Percentiles rank a stretch among this genome's conserved stretches.
Conservation (phyloP, 2,797 vertebrate species). For the Malurus leucopterus region DNA sequence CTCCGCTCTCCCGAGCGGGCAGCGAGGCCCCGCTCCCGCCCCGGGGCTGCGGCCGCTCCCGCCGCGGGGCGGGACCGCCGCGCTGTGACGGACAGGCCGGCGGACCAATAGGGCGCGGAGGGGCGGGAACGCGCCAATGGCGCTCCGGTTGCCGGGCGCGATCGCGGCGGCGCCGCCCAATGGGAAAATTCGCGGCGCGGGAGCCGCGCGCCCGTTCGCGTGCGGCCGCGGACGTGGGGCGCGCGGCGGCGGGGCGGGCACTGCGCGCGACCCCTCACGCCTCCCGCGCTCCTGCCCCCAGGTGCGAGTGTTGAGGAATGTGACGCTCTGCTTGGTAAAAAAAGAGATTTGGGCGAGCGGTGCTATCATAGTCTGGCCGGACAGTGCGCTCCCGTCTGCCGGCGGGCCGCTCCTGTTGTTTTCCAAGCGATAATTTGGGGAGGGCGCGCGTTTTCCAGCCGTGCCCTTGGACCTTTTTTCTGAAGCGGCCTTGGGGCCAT, state of each 20-base stretch:
- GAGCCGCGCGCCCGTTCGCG: not conserved
- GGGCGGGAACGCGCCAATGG: not conserved
- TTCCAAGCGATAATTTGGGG: rapidly evolving
- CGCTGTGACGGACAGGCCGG: not conserved
- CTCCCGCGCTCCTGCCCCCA: not conserved
- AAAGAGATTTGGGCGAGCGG: not conserved
- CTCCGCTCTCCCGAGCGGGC: not conserved
- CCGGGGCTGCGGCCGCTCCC: not conserved
- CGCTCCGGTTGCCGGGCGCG: not conserved
- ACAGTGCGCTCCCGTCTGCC: rapidly evolving
- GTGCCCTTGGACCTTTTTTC: not conserved
- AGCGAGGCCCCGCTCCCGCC: not conserved
- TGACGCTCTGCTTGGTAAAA: not conserved
- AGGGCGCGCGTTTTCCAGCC: not conserved
- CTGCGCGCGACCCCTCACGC: not conserved
- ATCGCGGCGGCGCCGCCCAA: not conserved
- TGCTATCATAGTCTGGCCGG: rapidly evolving
- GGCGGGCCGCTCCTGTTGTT: not conserved
- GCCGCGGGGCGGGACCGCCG: not conserved
- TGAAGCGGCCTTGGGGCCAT: not conserved
- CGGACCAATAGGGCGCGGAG: not conserved
- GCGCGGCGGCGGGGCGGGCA: not conserved
- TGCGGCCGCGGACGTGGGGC: not conserved
- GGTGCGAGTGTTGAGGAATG: not conserved
- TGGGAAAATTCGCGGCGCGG: not conserved